These are phyloP conservation scores for Phymatocera aterrima DNA, from an alignment of 2,888 invertebrate species.

Conservation along the genomic window DNA sequence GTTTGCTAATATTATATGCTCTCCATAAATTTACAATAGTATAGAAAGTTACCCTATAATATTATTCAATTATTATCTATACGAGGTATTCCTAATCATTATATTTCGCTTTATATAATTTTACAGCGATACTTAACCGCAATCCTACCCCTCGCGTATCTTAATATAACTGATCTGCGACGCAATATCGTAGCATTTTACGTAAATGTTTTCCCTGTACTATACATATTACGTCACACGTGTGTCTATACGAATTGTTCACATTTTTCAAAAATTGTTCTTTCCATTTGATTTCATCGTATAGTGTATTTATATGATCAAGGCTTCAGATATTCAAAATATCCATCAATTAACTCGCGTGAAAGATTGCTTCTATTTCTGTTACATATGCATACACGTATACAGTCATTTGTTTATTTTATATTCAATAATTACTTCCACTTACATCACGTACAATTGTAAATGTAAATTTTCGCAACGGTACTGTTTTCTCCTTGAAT, in stretches of 20 bases:
- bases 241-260: background rate
- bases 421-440: background rate
- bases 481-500: slow-evolving; percentile 3
- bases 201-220: background rate
- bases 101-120: background rate
- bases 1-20: background rate
- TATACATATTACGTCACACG: background rate
- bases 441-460: slow-evolving; percentile 6
- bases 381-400: no score
- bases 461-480: background rate
- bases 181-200: background rate
- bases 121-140: background rate
- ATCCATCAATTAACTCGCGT: no score
- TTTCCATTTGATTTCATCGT: background rate
- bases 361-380: no score
- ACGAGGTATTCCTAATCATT: background rate
- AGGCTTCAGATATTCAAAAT: no score
- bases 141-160: background rate
- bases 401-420: slow-evolving; percentile 16
- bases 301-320: no score
- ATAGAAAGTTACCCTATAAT: background rate
- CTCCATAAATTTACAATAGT: background rate
- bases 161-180: background rate
- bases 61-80: background rate
- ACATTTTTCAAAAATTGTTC: background rate